Percentiles rank a stretch among this genome's conserved stretches.
Conservation (phyloP, 2,888 invertebrate genomes). For the Hypolimnas misippus region DNA sequence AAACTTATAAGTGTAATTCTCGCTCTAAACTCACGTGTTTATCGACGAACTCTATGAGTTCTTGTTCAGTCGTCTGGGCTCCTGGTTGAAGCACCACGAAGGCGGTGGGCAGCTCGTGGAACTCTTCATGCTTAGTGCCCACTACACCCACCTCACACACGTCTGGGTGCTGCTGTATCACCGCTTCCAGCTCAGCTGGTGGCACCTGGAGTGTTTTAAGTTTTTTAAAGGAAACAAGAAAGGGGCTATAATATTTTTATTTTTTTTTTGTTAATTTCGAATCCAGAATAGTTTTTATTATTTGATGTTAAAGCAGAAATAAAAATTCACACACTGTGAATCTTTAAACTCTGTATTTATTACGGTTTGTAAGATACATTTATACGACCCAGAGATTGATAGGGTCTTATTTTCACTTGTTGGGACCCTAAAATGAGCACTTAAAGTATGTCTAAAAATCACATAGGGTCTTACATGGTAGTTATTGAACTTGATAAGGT, state of each 20-base stretch:
- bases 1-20: too few relatives aligned
- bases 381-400: too few relatives aligned
- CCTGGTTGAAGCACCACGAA: background rate
- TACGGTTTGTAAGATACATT: too few relatives aligned
- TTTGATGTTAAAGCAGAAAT: too few relatives aligned
- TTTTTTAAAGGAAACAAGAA: too few relatives aligned
- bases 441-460: background rate
- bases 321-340: too few relatives aligned
- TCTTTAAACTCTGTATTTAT: too few relatives aligned
- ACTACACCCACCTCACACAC: background rate
- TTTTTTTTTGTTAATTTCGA: too few relatives aligned
- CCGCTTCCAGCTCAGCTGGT: background rate
- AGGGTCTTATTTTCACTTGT: too few relatives aligned
- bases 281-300: too few relatives aligned
- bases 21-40: background rate
- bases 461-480: background rate
- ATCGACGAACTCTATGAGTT: background rate
- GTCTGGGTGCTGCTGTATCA: background rate
- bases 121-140: background rate
- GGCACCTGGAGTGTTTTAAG: background rate
- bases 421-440: too few relatives aligned
- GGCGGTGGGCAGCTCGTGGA: constrained; percentile 1
- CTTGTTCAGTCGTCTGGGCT: background rate
- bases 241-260: too few relatives aligned
- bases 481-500: constrained; percentile 44